phyloP scores from a whole-genome alignment of 2,888 invertebrate genomes.

The Spicauda simplicius region DNA sequence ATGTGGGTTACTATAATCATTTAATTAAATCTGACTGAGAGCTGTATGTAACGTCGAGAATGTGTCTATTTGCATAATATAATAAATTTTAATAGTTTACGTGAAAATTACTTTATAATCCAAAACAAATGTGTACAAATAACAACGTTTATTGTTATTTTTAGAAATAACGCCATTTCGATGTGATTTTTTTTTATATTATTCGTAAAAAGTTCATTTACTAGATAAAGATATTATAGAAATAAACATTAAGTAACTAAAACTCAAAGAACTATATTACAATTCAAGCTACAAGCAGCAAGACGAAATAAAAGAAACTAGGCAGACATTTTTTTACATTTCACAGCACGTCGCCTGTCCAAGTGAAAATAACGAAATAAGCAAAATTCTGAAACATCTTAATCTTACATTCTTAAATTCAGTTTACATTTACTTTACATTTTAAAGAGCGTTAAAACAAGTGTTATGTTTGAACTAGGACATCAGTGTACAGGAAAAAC shows the following conservation, averaged over 20 bases:
- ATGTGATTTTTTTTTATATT: too few species aligned
- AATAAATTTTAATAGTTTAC: too few species aligned
- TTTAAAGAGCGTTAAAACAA: slow-evolving; percentile 9
- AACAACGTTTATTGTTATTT: too few species aligned
- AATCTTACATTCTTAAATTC: slow-evolving; percentile 1
- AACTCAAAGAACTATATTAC: not conserved
- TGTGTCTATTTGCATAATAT: too few species aligned
- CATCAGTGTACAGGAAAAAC: slow-evolving; percentile 28
- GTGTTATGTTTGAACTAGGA: slow-evolving; percentile 22
- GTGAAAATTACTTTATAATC: too few species aligned
- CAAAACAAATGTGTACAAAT: too few species aligned
- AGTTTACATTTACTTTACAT: not conserved
- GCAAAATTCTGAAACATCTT: not conserved
- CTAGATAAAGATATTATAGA: too few species aligned
- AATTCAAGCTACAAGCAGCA: slow-evolving; percentile 3
- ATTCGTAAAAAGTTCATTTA: too few species aligned
- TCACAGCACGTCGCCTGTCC: slow-evolving; percentile 2
- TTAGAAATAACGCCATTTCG: too few species aligned
- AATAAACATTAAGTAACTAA: not conserved
- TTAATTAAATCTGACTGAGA: not conserved
- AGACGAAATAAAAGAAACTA: slow-evolving; percentile 6
- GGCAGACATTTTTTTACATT: slow-evolving; percentile 12
- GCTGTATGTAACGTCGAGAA: slow-evolving; percentile 43
- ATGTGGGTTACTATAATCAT: not conserved
- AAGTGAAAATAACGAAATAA: slow-evolving; percentile 15